Conservation (phyloP, 2,113 vertebrate genomes). For the Gallinago media region DNA sequence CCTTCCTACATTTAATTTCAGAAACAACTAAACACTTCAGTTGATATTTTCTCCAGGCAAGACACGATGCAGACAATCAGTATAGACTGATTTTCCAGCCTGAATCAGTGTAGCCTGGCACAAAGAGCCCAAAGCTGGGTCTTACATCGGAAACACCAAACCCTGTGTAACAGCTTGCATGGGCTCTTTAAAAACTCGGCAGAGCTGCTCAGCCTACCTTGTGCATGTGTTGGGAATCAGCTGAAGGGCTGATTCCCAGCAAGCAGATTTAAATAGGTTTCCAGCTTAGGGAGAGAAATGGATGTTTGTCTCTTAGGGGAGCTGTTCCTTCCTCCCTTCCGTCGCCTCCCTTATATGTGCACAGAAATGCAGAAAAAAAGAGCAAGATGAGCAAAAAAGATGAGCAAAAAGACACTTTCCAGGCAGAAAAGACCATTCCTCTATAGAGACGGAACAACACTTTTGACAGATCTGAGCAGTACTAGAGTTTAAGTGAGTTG, state of each 20-base stretch:
- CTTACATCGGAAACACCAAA: not conserved
- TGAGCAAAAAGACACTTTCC: not conserved
- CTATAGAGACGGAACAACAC: not conserved
- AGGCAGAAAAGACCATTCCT: not conserved
- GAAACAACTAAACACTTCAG: not conserved
- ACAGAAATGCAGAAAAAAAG: not conserved
- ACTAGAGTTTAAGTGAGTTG: constrained; percentile 31
- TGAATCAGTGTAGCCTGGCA: not conserved
- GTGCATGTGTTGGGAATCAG: constrained; percentile 44
- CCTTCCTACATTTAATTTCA: not conserved
- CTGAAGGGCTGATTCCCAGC: constrained; percentile 58
- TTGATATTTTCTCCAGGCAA: not conserved
- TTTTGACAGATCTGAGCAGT: not conserved
- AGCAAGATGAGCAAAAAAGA: not conserved
- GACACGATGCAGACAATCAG: not conserved
- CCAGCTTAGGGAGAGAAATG: constrained; percentile 56
- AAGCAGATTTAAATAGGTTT: constrained; percentile 70
- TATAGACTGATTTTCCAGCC: not conserved
- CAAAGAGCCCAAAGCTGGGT: not conserved
- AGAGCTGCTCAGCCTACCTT: constrained; percentile 41
- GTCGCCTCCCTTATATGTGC: not conserved
- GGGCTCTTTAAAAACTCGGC: constrained; percentile 34
- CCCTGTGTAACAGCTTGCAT: not conserved
- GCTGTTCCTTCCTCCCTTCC: not conserved
- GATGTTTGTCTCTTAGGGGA: constrained; percentile 32